phyloP scores from a whole-genome alignment of 2,113 vertebrate genomes.

The Aspidoscelis tigris region DNA sequence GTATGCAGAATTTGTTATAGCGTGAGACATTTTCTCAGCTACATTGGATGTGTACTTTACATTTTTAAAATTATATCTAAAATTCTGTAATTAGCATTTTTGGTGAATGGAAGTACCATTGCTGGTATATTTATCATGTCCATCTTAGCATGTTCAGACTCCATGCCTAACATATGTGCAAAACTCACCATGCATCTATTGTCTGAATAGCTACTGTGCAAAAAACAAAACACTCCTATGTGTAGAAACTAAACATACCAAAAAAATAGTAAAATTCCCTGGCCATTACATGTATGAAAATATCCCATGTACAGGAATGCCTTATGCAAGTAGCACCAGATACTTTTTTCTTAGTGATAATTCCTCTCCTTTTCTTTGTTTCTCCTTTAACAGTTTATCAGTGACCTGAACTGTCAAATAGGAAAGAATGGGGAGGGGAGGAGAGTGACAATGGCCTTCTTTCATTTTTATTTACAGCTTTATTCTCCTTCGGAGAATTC shows the following conservation, averaged over 20 bases:
- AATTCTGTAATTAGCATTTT: background rate
- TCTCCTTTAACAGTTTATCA: background rate
- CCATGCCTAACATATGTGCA: background rate
- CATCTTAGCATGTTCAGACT: background rate
- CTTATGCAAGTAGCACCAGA: background rate
- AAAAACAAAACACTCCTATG: no score
- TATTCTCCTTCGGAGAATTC: slow-evolving; percentile 29
- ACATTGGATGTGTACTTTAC: no score
- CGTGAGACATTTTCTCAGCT: no score
- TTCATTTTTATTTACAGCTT: slow-evolving; percentile 41
- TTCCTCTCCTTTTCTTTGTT: no score
- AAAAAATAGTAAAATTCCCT: background rate
- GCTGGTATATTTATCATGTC: no score
- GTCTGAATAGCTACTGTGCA: background rate
- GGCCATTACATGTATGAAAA: background rate
- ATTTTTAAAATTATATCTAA: background rate
- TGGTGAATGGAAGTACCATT: no score
- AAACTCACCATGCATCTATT: background rate
- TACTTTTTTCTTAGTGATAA: background rate
- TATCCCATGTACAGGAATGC: background rate
- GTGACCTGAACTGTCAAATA: background rate
- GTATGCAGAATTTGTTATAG: no score
- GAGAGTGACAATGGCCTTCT: background rate
- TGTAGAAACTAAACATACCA: background rate
- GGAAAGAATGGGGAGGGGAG: background rate